These are phyloP conservation scores for Catalaphyllia jardinei DNA, from an alignment of 64 coral and sea anemone species.

Conservation along the genomic window DNA sequence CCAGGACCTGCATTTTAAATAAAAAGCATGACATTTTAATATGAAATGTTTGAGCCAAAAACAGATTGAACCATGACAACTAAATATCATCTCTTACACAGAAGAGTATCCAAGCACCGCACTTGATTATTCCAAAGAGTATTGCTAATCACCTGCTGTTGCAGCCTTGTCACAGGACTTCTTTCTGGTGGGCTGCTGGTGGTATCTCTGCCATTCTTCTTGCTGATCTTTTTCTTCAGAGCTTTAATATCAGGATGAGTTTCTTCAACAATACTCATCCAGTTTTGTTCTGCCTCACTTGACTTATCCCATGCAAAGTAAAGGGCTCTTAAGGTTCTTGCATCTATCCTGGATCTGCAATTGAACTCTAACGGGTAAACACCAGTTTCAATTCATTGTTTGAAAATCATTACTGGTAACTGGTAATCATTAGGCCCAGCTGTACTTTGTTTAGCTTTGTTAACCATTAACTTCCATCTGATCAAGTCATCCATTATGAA, in stretches of 20 bases:
- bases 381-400: no score
- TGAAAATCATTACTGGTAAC: no score
- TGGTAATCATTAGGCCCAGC: no score
- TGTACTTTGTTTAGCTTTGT: no score
- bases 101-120: background rate
- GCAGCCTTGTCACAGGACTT: background rate
- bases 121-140: background rate
- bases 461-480: no score
- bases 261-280: constrained; percentile 40
- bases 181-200: background rate
- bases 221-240: background rate
- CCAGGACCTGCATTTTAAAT: no score
- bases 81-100: no score
- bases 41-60: no score
- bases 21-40: no score
- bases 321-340: constrained; percentile 28
- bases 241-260: constrained; percentile 9
- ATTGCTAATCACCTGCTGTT: background rate
- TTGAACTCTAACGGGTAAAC: background rate
- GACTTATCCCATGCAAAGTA: constrained; percentile 40
- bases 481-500: no score
- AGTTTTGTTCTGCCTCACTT: constrained; percentile 52
- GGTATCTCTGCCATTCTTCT: background rate
- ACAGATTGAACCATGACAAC: no score
- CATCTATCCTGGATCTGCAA: constrained; percentile 17